Percentiles rank a stretch among this genome's conserved stretches.
These are phyloP conservation scores for Drosophila nebulosa DNA, from an alignment of 1,140 invertebrate genomes.

Conservation along the genomic window DNA sequence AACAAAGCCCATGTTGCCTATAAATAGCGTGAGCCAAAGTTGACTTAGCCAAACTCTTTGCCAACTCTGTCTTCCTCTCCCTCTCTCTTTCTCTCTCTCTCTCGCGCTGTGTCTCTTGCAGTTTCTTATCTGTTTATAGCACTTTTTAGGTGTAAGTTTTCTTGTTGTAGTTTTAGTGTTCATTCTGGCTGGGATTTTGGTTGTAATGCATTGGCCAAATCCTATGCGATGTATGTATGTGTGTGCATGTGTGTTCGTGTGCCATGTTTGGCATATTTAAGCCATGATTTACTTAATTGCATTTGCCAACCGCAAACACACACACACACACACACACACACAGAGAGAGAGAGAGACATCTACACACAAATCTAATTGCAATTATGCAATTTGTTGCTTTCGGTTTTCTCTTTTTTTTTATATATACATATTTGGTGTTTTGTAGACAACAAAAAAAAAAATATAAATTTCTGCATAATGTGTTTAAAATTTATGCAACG, in stretches of 20 bases:
- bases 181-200: slow-evolving; percentile 23
- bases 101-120: background rate
- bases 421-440: background rate
- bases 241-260: background rate
- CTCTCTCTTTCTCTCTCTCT: background rate
- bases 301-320: slow-evolving; percentile 29
- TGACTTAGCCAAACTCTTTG: slow-evolving; percentile 58
- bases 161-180: slow-evolving; percentile 1
- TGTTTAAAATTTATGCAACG: slow-evolving; percentile 52
- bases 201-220: slow-evolving; percentile 16
- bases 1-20: slow-evolving; percentile 74
- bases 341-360: no score
- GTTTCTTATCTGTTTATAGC: slow-evolving; percentile 46
- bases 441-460: background rate
- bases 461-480: slow-evolving; percentile 50
- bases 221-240: background rate
- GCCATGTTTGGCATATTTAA: slow-evolving; percentile 1
- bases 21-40: slow-evolving; percentile 72
- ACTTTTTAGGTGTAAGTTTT: slow-evolving; percentile 34
- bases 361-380: slow-evolving; percentile 74
- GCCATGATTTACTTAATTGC: slow-evolving; percentile 34
- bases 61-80: slow-evolving; percentile 41
- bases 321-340: slow-evolving; percentile 37
- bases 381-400: slow-evolving; percentile 68
- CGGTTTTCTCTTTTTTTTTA: background rate